These are phyloP conservation scores for Macrosoma leucophasiata DNA, from an alignment of 2,888 invertebrate species.

Conservation along the genomic window DNA sequence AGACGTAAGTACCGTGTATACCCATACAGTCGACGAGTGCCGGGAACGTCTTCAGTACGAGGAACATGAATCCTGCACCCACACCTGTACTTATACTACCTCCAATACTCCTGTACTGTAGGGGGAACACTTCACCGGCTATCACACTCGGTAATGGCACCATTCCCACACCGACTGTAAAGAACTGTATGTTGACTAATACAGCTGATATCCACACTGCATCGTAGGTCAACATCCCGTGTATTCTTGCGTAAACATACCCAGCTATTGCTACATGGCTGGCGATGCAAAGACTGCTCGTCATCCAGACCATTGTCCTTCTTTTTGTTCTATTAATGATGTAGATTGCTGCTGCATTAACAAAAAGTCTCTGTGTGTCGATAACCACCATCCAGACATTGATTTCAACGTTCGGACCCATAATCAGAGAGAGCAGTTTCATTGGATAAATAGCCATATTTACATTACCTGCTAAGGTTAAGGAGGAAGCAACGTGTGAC, in stretches of 20 bases:
- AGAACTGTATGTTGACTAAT: conserved; percentile 68
- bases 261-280: conserved; percentile 70
- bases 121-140: conserved; percentile 80
- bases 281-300: conserved; percentile 72
- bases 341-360: conserved; percentile 74
- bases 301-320: conserved; percentile 74
- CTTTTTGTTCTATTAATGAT: conserved; percentile 76
- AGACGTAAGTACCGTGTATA: conserved; percentile 70
- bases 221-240: conserved; percentile 36
- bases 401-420: conserved; percentile 74
- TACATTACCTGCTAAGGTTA: conserved; percentile 79
- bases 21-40: conserved; percentile 63
- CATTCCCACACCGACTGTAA: conserved; percentile 74
- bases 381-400: conserved; percentile 78
- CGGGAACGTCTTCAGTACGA: conserved; percentile 77
- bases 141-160: conserved; percentile 80
- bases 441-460: conserved; percentile 80
- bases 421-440: conserved; percentile 68
- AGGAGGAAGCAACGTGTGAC: conserved; percentile 75
- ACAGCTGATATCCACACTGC: conserved; percentile 59
- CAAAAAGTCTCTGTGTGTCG: conserved; percentile 75
- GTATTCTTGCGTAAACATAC: conserved; percentile 42
- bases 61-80: conserved; percentile 74
- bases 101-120: conserved; percentile 74
- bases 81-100: conserved; percentile 76